Conservation (phyloP, 2,888 invertebrate species). For the Rhingia rostrata region DNA sequence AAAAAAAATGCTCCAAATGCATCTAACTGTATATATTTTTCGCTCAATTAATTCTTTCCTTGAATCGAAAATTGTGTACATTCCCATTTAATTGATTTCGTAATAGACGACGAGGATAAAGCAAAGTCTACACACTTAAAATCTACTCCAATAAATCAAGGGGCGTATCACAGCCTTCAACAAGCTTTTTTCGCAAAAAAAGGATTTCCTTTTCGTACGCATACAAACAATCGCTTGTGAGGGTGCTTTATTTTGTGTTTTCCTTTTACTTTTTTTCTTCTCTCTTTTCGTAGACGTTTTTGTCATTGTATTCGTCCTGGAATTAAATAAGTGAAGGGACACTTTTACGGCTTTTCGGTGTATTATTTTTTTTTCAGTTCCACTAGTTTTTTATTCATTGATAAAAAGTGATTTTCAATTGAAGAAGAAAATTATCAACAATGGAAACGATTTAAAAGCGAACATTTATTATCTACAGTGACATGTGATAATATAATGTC, state of each 20-base stretch:
- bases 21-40: no score
- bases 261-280: slow-evolving; percentile 22
- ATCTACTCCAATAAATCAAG: slow-evolving; percentile 22
- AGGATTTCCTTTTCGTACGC: slow-evolving; percentile 14
- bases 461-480: not conserved
- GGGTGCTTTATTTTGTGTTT: slow-evolving; percentile 14
- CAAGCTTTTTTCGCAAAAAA: slow-evolving; percentile 31
- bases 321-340: slow-evolving; percentile 25
- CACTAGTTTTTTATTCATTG: slow-evolving; percentile 14
- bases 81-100: not conserved
- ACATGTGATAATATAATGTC: not conserved
- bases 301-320: slow-evolving; percentile 54
- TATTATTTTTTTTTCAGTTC: slow-evolving; percentile 11
- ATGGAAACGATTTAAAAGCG: not conserved
- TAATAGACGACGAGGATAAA: slow-evolving; percentile 28
- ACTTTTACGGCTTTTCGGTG: slow-evolving; percentile 13
- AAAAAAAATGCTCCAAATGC: no score
- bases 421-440: not conserved
- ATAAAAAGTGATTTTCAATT: slow-evolving; percentile 15
- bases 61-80: no score
- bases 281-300: slow-evolving; percentile 45
- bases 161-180: slow-evolving; percentile 27
- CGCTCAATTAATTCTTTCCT: no score
- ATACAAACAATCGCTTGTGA: slow-evolving; percentile 14
- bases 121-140: not conserved